phyloP scores from a whole-genome alignment of 2,888 invertebrate genomes.

The Tyria jacobaeae region DNA sequence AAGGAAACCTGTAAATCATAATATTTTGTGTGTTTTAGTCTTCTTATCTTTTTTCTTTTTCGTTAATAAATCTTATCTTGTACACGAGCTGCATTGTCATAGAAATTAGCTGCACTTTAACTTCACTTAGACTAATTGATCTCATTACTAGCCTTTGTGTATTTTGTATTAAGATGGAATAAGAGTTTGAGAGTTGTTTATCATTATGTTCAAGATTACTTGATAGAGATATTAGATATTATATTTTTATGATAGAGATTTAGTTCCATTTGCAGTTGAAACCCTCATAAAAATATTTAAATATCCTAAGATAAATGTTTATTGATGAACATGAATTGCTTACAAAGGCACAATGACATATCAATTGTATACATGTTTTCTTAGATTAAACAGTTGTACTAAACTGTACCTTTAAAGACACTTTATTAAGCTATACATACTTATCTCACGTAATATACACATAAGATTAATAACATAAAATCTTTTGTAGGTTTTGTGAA shows the following conservation, averaged over 20 bases:
- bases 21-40: neutral
- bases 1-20: too few relatives aligned
- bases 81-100: slow-evolving; percentile 25
- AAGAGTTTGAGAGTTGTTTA: slow-evolving; percentile 10
- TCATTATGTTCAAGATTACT: neutral
- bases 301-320: too few relatives aligned
- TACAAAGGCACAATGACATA: too few relatives aligned
- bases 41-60: neutral
- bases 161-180: slow-evolving; percentile 30
- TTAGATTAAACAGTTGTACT: too few relatives aligned
- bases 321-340: too few relatives aligned
- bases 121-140: slow-evolving; percentile 45
- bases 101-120: slow-evolving; percentile 14
- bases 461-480: slow-evolving; percentile 4
- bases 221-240: too few relatives aligned
- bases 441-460: neutral
- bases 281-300: too few relatives aligned
- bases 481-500: slow-evolving; percentile 15
- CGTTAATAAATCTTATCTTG: neutral
- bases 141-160: slow-evolving; percentile 35
- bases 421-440: neutral
- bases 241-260: too few relatives aligned
- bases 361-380: too few relatives aligned
- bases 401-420: neutral
- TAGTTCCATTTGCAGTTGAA: too few relatives aligned